phyloP scores from a whole-genome alignment of 2,113 vertebrate genomes.

The Amazona guildingii region DNA sequence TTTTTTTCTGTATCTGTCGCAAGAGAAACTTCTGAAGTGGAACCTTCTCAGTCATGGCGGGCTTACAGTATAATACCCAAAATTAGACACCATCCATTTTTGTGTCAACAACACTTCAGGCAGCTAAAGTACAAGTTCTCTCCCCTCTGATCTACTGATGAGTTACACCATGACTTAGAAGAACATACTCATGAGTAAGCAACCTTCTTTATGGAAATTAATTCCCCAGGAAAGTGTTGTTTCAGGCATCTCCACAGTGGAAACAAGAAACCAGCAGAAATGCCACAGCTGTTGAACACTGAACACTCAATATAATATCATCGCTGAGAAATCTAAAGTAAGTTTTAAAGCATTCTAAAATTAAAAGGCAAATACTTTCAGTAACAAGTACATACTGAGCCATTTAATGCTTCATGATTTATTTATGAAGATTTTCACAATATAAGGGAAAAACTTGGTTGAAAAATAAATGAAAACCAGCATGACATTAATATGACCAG shows the following conservation, averaged over 20 bases:
- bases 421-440: slow-evolving; percentile 56
- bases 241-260: slow-evolving; percentile 27
- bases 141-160: not conserved
- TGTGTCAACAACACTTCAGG: slow-evolving; percentile 43
- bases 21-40: not conserved
- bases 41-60: not conserved
- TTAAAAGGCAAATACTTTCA: slow-evolving; percentile 38
- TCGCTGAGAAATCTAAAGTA: not conserved
- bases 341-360: slow-evolving; percentile 35
- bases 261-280: slow-evolving; percentile 3
- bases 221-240: slow-evolving; percentile 42
- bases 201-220: slow-evolving; percentile 53
- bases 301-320: not conserved
- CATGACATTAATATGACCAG: slow-evolving; percentile 63
- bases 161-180: slow-evolving; percentile 48
- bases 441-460: slow-evolving; percentile 1
- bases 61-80: not conserved
- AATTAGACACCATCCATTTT: slow-evolving; percentile 57
- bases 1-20: slow-evolving; percentile 17
- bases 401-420: slow-evolving; percentile 35
- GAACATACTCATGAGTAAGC: slow-evolving; percentile 19
- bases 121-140: not conserved
- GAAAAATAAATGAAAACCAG: slow-evolving; percentile 67
- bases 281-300: not conserved
- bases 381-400: not conserved